Base-by-base conservation (phyloP, 2,113 vertebrate species). In the Pica pica region DNA sequence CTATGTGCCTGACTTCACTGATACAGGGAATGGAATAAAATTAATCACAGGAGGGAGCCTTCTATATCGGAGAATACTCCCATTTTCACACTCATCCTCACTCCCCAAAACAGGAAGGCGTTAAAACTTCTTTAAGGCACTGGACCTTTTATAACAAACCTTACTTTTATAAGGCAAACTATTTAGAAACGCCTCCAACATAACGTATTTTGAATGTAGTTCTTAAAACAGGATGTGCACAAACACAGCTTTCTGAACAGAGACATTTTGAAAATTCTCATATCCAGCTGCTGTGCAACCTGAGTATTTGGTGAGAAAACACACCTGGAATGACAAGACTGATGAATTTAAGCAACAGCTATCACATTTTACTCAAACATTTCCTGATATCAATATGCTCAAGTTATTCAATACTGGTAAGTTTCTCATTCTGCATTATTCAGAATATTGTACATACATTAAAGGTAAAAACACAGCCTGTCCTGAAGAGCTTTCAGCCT, bases 401-500 rank as follows among this genome's bases (percentile, higher is more conserved):
- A 71, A 68, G 8, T 57, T 76, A 49, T 7, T 82, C 19, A 24
- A 8, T 41, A 39, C 41, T n/a, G 52, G 64, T 5, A 26, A 26
- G 56, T 6, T 85, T 82, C 55, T 73, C 41, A 21, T 50, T 69
- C 56, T 30, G n/a, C 44, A 44, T 47, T 17, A 33, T 55, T 69
- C 63, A 61, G 46, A 73, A 73, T 13, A 69, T 28, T 14, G 1
- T 10, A 69, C 24, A 15, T 9, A 46, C 28, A 85, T 69, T 26
- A 71, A 74, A 93, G 77, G 83, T 82, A 85, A 79, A 79, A 93
- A 76, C 6, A 49, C 79, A 90, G 59, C 63, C 71, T 80, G 59
- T 41, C 71, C 83, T 39, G 18, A 80, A 44, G 76, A 80, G 73
- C 47, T 67, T 67, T 47, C 87, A 89, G 73, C 64, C 64, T 46